Evolutionary conservation across 2,888 invertebrate species (phyloP), one percentile per base, ranked within the genome.

Genomic region (Drosophila testacea): DNA sequence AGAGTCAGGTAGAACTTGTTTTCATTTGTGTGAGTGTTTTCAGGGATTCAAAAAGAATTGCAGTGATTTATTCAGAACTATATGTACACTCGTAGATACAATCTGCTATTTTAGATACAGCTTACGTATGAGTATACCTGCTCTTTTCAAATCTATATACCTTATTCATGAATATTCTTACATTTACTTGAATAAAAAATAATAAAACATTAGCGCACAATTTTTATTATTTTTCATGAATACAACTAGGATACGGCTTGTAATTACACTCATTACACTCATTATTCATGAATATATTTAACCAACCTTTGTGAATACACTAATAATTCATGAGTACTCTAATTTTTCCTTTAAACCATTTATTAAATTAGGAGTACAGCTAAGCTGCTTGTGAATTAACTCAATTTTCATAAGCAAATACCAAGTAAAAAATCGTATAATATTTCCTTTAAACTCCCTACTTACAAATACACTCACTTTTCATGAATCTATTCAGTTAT

Each of bases 1-100:
- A 13, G 27, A 11, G 32, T 28, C 13, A 28, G 4, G 9, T 5
- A 38, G 32, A 28, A 28, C 22, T 39, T 51, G 28, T 34, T 55
- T 46, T 55, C 50, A 55, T 51, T 63, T 51, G 54, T 27, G 16
- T 36, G 57, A 52, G 28, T 57, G 30, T 16, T 39, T 34, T 27
- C 11, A 44, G 28, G 27, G 27, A n/a, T 44, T 44, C 36, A 11
- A 9, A 1, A 1, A 34, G n/a, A 16, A 2, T n/a, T 46, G 16
- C 9, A 22, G 22, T 50, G 4, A 51, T 51, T 36, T 51, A 51
- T 27, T 36, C 16, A 50, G 34, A 16, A 50, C 16, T 22, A 11
- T 4, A 16, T 9, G 34, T 11, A 16, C 13, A 34, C 9, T 32
- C 13, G 16, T 27, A n/a, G 22, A 22, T 22, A 22, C 22, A 22